Conservation (phyloP, 2,888 invertebrate species). For the Cataglyphis rosenhaueri region DNA sequence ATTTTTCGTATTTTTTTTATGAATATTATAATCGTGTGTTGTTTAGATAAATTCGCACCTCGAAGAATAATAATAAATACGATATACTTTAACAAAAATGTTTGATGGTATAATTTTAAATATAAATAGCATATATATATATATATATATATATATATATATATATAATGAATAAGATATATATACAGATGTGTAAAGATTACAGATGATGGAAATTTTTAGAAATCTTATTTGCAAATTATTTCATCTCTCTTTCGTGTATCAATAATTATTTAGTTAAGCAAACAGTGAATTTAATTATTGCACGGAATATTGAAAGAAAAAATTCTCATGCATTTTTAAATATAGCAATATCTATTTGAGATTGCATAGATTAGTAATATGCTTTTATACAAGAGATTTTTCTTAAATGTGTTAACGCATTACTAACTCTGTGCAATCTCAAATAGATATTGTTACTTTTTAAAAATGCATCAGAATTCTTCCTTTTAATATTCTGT, state of each 20-base stretch:
- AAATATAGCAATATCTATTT: background rate
- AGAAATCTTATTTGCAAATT: no score
- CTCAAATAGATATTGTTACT: no score
- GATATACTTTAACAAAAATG: background rate
- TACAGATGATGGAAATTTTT: background rate
- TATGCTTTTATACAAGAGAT: no score
- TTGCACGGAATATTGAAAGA: no score
- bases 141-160: no score
- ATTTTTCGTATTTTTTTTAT: background rate
- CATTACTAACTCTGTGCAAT: no score
- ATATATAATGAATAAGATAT: background rate
- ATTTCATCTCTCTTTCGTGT: background rate
- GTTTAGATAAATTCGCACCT: background rate
- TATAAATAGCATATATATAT: background rate
- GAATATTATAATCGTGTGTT: constrained; percentile 1
- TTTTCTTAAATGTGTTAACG: no score
- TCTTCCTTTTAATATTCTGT: no score
- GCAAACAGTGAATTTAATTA: background rate
- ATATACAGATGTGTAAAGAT: background rate
- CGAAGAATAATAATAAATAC: background rate
- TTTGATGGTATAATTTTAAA: background rate
- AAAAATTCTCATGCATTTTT: background rate
- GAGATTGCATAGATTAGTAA: background rate
- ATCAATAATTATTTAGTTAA: background rate
- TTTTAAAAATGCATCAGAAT: no score